Conservation (phyloP, 1,140 invertebrate genomes). For the Hyposmocoma kahamanoa region DNA sequence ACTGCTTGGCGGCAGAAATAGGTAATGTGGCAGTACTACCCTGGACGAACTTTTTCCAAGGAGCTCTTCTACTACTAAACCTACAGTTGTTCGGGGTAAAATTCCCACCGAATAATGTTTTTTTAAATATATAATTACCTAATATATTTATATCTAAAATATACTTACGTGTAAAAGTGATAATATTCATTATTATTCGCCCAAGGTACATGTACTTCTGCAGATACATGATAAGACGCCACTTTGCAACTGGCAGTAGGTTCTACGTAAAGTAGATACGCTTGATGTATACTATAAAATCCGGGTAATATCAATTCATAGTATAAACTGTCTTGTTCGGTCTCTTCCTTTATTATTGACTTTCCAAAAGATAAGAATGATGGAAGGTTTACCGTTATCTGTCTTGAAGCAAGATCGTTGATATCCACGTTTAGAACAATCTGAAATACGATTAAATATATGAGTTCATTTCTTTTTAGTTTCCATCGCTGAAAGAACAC, state of each 20-base stretch:
- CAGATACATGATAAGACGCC: conserved; percentile 73
- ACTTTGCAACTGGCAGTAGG: conserved; percentile 62
- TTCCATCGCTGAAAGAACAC: too few relatives aligned
- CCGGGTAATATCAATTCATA: conserved; percentile 75
- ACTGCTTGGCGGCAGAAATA: too few relatives aligned
- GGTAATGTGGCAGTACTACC: too few relatives aligned
- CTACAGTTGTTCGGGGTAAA: too few relatives aligned
- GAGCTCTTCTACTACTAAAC: too few relatives aligned
- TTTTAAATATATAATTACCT: too few relatives aligned
- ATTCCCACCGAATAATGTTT: too few relatives aligned
- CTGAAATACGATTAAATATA: conserved; percentile 54
- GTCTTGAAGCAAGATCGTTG: conserved; percentile 74
- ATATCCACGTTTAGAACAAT: conserved; percentile 79
- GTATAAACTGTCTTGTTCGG: conserved; percentile 71
- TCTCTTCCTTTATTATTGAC: conserved; percentile 63
- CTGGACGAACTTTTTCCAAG: too few relatives aligned
- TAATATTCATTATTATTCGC: conserved; percentile 75
- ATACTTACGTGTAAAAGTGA: conserved; percentile 76
- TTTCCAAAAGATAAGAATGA: conserved; percentile 37
- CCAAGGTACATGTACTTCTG: conserved; percentile 79
- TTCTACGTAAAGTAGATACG: conserved; percentile 75
- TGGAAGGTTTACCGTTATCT: conserved; percentile 72
- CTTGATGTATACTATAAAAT: conserved; percentile 76
- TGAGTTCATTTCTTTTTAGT: too few relatives aligned
- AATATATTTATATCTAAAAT: too few relatives aligned